These are phyloP conservation scores for Rhinolophus sinicus DNA, from an alignment of 2,113 vertebrate genomes.

Conservation along the genomic window DNA sequence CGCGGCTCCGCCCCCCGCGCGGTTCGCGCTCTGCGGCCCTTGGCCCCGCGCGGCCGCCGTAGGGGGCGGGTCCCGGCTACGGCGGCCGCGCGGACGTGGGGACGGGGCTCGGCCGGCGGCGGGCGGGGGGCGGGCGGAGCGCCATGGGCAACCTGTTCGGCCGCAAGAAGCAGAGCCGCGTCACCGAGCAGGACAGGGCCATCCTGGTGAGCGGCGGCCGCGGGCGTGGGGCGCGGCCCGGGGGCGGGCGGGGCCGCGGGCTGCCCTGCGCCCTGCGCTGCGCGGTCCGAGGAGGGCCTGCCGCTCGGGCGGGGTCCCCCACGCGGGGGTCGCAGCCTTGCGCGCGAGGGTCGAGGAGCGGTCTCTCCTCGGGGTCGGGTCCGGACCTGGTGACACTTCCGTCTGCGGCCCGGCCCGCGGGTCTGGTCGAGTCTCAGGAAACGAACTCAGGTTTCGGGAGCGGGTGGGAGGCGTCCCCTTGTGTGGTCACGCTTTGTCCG, in stretches of 20 bases:
- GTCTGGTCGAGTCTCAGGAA: too few species aligned
- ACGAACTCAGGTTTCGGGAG: neutral
- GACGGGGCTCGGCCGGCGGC: neutral
- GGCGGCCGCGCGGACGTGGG: neutral
- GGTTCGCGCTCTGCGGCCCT: constrained; percentile 1
- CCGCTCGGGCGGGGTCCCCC: too few species aligned
- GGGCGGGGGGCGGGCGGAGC: constrained; percentile 47
- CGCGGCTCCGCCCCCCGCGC: neutral
- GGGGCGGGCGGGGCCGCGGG: neutral
- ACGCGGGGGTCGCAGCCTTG: too few species aligned
- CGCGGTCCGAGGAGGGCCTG: neutral
- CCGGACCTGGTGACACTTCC: too few species aligned
- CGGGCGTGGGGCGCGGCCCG: neutral
- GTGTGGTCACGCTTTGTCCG: neutral
- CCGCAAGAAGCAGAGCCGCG: constrained; percentile 92
- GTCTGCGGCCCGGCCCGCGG: too few species aligned
- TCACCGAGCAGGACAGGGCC: constrained; percentile 94
- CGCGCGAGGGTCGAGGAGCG: too few species aligned
- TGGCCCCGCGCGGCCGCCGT: constrained; percentile 76
- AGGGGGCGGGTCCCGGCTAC: neutral
- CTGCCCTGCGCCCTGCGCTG: neutral
- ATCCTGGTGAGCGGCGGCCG: constrained; percentile 88
- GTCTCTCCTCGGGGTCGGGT: too few species aligned
- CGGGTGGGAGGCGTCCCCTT: neutral
- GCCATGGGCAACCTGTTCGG: constrained; percentile 95